phyloP scores from a whole-genome alignment of 1,140 invertebrate species.

The Drusus annulatus region DNA sequence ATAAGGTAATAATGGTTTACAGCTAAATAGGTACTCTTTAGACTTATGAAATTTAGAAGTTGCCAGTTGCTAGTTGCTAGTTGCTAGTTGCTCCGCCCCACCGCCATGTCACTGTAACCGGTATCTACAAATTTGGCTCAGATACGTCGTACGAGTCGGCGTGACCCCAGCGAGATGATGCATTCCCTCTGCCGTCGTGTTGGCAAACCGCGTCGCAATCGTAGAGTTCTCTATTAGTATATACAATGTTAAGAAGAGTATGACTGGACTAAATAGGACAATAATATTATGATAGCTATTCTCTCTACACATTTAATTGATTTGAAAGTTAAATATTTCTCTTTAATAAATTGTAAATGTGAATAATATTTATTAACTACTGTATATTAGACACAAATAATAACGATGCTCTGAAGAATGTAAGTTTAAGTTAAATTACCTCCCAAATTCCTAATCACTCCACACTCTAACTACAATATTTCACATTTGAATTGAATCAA shows the following conservation, averaged over 20 bases:
- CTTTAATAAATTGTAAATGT: constrained; percentile 4
- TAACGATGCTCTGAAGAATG: neutral
- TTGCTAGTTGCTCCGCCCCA: too few species aligned
- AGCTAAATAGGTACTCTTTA: constrained; percentile 16
- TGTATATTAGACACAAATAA: neutral
- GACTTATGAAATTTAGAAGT: constrained; percentile 17
- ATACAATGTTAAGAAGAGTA: neutral
- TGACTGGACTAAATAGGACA: neutral
- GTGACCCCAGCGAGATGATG: too few species aligned
- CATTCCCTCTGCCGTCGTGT: neutral
- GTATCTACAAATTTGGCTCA: constrained; percentile 30
- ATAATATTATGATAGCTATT: neutral
- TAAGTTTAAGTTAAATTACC: neutral
- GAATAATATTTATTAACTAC: neutral
- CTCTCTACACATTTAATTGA: constrained; percentile 3
- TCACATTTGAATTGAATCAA: constrained; percentile 12
- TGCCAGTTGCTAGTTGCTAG: neutral
- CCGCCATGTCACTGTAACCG: neutral
- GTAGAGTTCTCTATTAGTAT: constrained; percentile 6
- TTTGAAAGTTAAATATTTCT: neutral
- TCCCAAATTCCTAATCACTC: neutral
- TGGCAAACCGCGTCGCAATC: constrained; percentile 18
- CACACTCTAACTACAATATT: constrained; percentile 2
- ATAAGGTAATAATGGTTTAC: neutral
- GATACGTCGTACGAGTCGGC: neutral